Conservation (phyloP, 2,888 invertebrate genomes). For the Melieria picta region DNA sequence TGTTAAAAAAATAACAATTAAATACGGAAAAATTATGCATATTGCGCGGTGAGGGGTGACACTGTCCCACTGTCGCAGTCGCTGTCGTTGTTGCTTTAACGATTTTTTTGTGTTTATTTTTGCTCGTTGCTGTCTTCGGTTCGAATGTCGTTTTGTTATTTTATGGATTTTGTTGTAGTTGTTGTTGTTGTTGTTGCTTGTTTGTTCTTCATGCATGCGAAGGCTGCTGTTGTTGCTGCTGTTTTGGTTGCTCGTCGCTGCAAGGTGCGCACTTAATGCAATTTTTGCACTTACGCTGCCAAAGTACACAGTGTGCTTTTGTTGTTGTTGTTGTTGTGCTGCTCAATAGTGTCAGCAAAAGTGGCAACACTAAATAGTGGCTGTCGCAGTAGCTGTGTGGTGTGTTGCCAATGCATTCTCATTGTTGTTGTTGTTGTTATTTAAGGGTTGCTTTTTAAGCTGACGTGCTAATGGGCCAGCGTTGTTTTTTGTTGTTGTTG, state of each 20-base stretch:
- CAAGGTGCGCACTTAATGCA: constrained; percentile 7
- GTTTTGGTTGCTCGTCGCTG: background rate
- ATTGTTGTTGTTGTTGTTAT: too few species aligned
- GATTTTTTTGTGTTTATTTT: background rate
- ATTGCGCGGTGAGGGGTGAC: too few species aligned
- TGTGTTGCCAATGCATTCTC: too few species aligned
- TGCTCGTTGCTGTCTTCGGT: background rate
- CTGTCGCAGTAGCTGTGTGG: too few species aligned
- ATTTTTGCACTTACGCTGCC: constrained; percentile 5
- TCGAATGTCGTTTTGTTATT: background rate
- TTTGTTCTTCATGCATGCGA: background rate
- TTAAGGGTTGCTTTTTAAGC: too few species aligned
- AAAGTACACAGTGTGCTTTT: background rate
- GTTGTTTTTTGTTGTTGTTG: background rate
- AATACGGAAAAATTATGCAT: too few species aligned
- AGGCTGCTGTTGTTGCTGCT: too few species aligned
- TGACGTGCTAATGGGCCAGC: too few species aligned
- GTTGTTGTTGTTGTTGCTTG: background rate
- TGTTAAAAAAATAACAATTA: too few species aligned
- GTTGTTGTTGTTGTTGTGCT: background rate
- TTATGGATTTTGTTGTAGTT: background rate
- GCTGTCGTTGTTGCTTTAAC: background rate
- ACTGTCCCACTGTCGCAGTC: too few species aligned
- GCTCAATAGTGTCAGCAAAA: too few species aligned
- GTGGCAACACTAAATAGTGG: too few species aligned